phyloP scores from a whole-genome alignment of 1,140 invertebrate genomes.

The Nephila pilipes region DNA sequence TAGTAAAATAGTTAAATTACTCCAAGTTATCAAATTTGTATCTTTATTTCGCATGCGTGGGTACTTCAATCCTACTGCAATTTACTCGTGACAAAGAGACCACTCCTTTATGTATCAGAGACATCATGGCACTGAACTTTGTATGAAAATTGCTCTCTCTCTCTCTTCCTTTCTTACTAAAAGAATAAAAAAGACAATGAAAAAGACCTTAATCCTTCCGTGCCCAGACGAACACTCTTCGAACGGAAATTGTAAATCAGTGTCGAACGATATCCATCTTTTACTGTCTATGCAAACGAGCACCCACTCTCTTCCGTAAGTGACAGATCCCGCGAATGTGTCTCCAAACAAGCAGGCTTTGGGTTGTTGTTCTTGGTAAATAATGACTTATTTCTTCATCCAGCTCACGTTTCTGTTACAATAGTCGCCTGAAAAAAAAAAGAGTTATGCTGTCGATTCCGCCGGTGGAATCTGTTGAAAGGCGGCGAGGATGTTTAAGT shows the following conservation, averaged over 20 bases:
- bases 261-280: slow-evolving; percentile 24
- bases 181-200: not conserved
- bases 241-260: slow-evolving; percentile 37
- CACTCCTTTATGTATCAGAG: not conserved
- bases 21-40: slow-evolving; percentile 24
- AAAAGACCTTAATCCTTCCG: slow-evolving; percentile 12
- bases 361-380: slow-evolving; percentile 2
- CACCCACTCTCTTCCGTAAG: slow-evolving; percentile 4
- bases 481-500: not conserved
- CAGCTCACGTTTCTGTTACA: slow-evolving; percentile 23
- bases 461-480: slow-evolving; percentile 1
- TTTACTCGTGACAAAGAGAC: not conserved
- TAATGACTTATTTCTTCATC: slow-evolving; percentile 34
- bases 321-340: not conserved
- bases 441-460: slow-evolving; percentile 1
- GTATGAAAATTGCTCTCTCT: slow-evolving; percentile 30
- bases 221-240: not conserved
- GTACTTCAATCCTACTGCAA: not conserved
- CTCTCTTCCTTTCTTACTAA: not conserved
- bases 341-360: not conserved
- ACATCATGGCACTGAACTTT: slow-evolving; percentile 9
- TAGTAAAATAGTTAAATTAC: slow-evolving; percentile 9
- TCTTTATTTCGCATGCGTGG: slow-evolving; percentile 28
- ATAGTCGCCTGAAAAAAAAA: not conserved
- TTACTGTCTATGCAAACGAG: not conserved